Evolutionary conservation across 2,888 invertebrate species (phyloP), one percentile per base, ranked within the genome.

Genomic region (Apodemia zela): DNA sequence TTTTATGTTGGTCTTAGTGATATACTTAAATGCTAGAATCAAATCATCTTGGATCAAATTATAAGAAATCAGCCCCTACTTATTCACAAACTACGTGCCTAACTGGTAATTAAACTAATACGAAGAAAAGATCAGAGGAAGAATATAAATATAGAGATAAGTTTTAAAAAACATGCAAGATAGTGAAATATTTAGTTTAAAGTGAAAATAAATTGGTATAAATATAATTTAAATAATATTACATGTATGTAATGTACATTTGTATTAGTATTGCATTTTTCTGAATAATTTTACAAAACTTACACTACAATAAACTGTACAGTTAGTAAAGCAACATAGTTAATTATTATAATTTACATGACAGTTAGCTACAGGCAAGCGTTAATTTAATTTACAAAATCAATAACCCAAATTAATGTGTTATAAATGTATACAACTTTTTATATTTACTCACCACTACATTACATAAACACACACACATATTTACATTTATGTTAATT

Each of bases 401-500:
- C 4, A 51, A 15, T 15, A 25, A 54, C 7, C 54, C 42, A 42
- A 42, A 15, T 42, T 42, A 42, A 3, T 42, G 21, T 18, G 51
- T 33, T 62, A 57, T 61, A 49, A 21, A 62, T 42, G 47, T 42
- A 60, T 47, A 49, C 29, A 64, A 59, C 64, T 54, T 57, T 60
- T 51, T 59, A 63, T 59, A 58, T 51, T 69, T 69, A 66, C 66
- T 68, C 59, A 65, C 67, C 63, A n/a, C 38, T 42, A n/a, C 63
- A 47, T 45, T 63, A 67, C 61, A 66, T 63, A 61, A 61, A 68
- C 68, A 68, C 42, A 45, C 49, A 60, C 18, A 64, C 18, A 58
- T 64, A 58, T 57, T 62, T 58, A 62, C 42, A 58, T 42, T 58
- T 38, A 13, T 58, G 29, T 57, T 29, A 54, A 54, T 54, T 54